phyloP scores from a whole-genome alignment of 2,113 vertebrate species.

The Entomyzon cyanotis region DNA sequence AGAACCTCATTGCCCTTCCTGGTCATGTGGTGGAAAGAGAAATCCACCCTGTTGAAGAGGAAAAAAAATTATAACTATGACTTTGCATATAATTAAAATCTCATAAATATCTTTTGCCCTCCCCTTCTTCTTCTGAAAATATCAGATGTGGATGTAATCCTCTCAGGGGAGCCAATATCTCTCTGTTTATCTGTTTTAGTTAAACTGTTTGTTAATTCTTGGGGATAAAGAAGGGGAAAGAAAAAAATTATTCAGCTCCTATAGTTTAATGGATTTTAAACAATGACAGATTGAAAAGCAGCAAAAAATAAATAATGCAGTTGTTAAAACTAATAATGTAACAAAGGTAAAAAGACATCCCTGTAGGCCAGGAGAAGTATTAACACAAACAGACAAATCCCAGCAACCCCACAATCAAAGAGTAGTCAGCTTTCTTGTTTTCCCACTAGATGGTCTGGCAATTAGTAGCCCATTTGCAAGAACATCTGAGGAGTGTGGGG shows the following conservation, averaged over 20 bases:
- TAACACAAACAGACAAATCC: not conserved
- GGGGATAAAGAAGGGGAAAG: not conserved
- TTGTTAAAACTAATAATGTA: slow-evolving; percentile 40
- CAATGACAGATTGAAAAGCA: not conserved
- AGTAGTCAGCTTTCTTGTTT: not conserved
- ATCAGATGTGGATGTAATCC: slow-evolving; percentile 7
- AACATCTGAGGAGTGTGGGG: not conserved
- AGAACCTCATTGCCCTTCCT: not conserved
- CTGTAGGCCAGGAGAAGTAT: not conserved
- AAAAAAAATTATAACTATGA: not conserved
- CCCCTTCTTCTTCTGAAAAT: not conserved
- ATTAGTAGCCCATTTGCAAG: not conserved
- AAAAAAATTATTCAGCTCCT: not conserved
- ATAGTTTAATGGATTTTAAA: slow-evolving; percentile 23
- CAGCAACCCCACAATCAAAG: not conserved
- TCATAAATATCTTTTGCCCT: not conserved
- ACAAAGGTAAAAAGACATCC: slow-evolving; percentile 39
- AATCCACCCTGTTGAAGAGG: not conserved
- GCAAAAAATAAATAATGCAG: not conserved
- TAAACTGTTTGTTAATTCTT: slow-evolving; percentile 56
- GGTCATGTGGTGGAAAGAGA: not conserved
- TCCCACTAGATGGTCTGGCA: not conserved
- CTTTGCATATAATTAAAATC: not conserved
- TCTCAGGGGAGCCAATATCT: slow-evolving; percentile 4
- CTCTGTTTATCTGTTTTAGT: slow-evolving; percentile 56